These are phyloP conservation scores for Spongilla lacustris DNA, from an alignment of 37 sponge, comb jelly and placozoan species.

Conservation along the genomic window DNA sequence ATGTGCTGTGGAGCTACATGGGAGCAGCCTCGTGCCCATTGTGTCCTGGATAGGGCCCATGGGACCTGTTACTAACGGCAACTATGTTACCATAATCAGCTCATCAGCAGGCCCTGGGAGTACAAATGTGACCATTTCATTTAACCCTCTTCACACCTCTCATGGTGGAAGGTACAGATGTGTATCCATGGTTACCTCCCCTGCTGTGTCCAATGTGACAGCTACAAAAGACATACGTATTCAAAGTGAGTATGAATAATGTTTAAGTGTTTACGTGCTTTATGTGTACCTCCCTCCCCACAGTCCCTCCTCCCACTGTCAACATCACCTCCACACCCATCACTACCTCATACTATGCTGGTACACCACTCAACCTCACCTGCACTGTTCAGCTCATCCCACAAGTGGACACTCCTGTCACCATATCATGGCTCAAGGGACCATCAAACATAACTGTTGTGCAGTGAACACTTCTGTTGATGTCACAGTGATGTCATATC, in stretches of 20 bases:
- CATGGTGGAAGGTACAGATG: neutral
- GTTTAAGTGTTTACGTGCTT: neutral
- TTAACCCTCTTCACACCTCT: neutral
- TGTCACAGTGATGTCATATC: neutral
- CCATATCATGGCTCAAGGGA: neutral
- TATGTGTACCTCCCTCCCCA: neutral
- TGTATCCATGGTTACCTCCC: neutral
- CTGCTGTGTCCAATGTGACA: neutral
- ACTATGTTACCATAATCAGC: neutral
- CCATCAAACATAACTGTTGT: neutral
- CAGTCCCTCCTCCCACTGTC: slow-evolving; percentile 18
- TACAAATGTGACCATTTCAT: neutral
- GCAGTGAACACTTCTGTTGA: neutral
- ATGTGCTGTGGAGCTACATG: neutral
- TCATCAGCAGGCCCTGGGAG: too few species aligned
- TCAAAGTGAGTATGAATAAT: neutral
- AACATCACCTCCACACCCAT: slow-evolving; percentile 4
- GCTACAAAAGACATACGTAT: neutral
- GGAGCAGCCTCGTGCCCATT: neutral
- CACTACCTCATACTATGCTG: neutral
- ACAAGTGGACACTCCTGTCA: neutral
- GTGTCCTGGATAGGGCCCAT: neutral
- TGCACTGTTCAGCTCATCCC: neutral
- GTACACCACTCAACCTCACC: neutral
- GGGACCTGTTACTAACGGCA: neutral